Evolutionary conservation across 2,113 vertebrate genomes (phyloP), one percentile per base, ranked within the genome.

Genomic region (Peromyscus leucopus): DNA sequence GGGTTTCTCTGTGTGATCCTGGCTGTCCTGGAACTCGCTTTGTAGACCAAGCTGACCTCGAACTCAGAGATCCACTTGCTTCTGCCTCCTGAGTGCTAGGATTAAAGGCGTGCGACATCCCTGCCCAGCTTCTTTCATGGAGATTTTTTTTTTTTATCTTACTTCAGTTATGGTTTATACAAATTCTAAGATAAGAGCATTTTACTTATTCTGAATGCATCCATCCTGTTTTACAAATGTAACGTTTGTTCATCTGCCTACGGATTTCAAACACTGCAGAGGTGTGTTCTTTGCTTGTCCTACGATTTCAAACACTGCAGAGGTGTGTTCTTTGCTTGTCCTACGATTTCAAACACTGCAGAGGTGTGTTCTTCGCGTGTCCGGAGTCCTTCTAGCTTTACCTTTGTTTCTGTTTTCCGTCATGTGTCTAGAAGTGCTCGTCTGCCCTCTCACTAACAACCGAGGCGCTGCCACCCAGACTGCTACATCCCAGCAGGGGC

Each of bases 401-500:
- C 78, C 8, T 55, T 31, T 42, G 24, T 22, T 51, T 57, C 59
- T 71, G 51, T 84, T 71, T 26, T 59, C 9, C 7, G 7, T 57
- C 31, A 31, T 39, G 17, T 82, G 51, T 75, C 46, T 59, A 31
- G n/a, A 19, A 7, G 15, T 75, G 46, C n/a, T 13, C 31, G n/a
- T 39, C 48, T 31, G 22, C 26, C 39, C n/a, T 85, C 36, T 63
- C 19, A 2, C 0, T 26, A 7, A 42, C 17, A 2, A 33, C 22
- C 1, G 65, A 71, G 65, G 36, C 6, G 6, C 11, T 46, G 33
- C 31, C 48, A 48, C 22, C 72, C 55, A 26, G 55, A 4, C 4
- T 17, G 42, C 7, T 19, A 21, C 21, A 39, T 3, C 1, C 21
- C 7, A 0, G 39, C 0, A 5, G 1, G 42, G 16, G 17, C 1